Conservation (phyloP, 2,888 invertebrate genomes). For the Orthonevra nobilis region DNA sequence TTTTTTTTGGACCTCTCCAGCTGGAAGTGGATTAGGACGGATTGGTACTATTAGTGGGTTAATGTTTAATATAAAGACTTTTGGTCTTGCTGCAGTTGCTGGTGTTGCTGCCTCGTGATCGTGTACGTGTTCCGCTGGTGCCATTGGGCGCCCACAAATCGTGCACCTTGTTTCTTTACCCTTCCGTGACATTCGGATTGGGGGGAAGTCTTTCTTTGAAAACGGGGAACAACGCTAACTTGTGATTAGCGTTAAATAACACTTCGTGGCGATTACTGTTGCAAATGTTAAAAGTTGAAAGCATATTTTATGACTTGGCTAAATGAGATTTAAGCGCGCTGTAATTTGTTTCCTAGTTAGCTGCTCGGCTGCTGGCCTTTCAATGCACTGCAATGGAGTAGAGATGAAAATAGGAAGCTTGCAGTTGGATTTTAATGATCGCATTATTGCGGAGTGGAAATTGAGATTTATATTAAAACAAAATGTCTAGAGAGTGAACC, state of each 20-base stretch:
- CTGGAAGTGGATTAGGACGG: conserved; percentile 63
- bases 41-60: conserved; percentile 67
- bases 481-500: conserved; percentile 57
- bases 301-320: conserved; percentile 60
- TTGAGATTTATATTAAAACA: conserved; percentile 68
- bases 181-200: too few species aligned
- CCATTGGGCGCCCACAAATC: conserved; percentile 67
- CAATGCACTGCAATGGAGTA: background rate
- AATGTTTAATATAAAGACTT: conserved; percentile 69
- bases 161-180: conserved; percentile 36
- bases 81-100: conserved; percentile 19
- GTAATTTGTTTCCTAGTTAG: conserved; percentile 68
- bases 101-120: conserved; percentile 23
- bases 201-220: conserved; percentile 18
- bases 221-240: conserved; percentile 61
- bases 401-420: conserved; percentile 30
- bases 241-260: conserved; percentile 70
- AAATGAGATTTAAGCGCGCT: conserved; percentile 67
- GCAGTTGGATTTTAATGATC: conserved; percentile 20
- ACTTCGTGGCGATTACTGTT: conserved; percentile 71
- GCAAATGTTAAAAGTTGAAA: conserved; percentile 70
- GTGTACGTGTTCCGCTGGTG: conserved; percentile 26
- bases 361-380: background rate
- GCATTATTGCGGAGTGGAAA: conserved; percentile 60
- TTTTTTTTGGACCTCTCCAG: too few species aligned